Base-by-base conservation (phyloP, 2,888 invertebrate species). In the Dioctria linearis region DNA sequence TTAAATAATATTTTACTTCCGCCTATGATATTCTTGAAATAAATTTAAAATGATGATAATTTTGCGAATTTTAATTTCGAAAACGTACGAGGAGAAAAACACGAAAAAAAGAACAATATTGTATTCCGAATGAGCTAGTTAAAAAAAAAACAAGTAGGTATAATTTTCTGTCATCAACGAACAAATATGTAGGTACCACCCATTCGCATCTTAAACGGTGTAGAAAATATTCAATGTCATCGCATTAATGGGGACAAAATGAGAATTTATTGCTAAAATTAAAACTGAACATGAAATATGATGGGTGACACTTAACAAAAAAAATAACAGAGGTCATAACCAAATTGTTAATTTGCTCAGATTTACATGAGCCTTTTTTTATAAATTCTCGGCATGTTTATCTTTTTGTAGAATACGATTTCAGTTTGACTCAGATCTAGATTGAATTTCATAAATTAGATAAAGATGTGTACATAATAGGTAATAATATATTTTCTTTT, bases 11-110 rank as follows among this genome's bases (percentile, higher is more conserved):
- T 61, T 57, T 73, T 51, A 73, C 73, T 73, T 73, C 73, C 73
- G 73, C 73, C 73, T 57, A 73, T 73, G 59, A 37, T 73, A 57
- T 73, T 73, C 73, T 73, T 73, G 57, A 73, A 73, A 73, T 59
- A 57, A 40, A 39, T 54, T 11, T 46, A 51, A 71, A 40, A 57
- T 13, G 57, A 37, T 13, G 73, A 73, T 51, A 42, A 59, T 57
- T 13, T 57, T 37, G 73, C 73, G 57, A 73, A 73, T 73, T 73
- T 57, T 59, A 57, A 40, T 57, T 40, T 59, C 42, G 57, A 57
- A 54, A 57, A 73, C 57, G 73, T 57, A 73, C 73, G 59, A 40
- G 2, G 59, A 57, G 59, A 73, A 73, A 73, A 73, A n/a, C 2
- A 3, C 57, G 42, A 73, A 39, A 54, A 71, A 71, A 73, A 54